Evolutionary conservation across 2,113 vertebrate species (phyloP).

Genomic region (Rhabdornis inornatus): DNA sequence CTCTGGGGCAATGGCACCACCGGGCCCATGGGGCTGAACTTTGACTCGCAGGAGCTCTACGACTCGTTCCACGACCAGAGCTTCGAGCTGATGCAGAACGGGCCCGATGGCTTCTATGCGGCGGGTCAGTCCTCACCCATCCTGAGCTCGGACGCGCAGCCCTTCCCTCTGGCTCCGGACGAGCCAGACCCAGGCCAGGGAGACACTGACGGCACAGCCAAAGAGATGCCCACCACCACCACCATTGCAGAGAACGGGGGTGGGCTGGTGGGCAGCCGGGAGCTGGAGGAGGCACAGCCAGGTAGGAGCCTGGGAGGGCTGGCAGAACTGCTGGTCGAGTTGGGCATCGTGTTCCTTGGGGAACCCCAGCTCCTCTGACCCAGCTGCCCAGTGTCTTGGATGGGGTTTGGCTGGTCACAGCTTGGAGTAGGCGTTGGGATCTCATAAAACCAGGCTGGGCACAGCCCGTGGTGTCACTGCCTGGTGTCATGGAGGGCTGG

Average conservation of each 20-base stretch:
- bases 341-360: accelerated
- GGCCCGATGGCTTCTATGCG: slow-evolving; percentile 68
- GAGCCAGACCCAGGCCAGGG: background rate
- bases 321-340: background rate
- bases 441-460: accelerated
- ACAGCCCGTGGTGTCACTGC: accelerated
- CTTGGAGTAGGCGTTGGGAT: accelerated
- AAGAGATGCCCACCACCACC: slow-evolving; percentile 51
- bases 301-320: background rate
- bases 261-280: slow-evolving; percentile 72
- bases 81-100: slow-evolving; percentile 75
- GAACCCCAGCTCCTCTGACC: background rate
- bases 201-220: background rate
- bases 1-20: slow-evolving; percentile 86
- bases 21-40: slow-evolving; percentile 75
- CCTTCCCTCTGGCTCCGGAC: slow-evolving; percentile 59
- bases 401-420: accelerated
- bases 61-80: slow-evolving; percentile 78
- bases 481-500: accelerated
- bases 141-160: slow-evolving; percentile 61
- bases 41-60: slow-evolving; percentile 81
- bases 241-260: slow-evolving; percentile 60
- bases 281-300: slow-evolving; percentile 72
- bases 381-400: accelerated
- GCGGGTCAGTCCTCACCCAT: slow-evolving; percentile 68